These are phyloP conservation scores for Sterna hirundo DNA, from an alignment of 2,113 vertebrate genomes.

Conservation along the genomic window DNA sequence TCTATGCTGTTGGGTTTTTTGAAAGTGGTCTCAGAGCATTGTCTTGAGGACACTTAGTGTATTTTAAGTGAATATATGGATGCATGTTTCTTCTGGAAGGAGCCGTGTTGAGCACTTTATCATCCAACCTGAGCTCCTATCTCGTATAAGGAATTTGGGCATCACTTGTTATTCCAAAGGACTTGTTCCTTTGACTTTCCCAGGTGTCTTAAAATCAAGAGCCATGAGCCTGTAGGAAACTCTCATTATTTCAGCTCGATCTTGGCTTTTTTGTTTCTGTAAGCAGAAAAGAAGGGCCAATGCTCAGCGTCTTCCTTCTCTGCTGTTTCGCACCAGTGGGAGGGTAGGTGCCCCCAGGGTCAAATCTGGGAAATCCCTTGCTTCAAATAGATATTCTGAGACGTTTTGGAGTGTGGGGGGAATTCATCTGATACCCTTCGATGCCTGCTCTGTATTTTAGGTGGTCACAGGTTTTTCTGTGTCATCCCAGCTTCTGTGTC, in stretches of 20 bases:
- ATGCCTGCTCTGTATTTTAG: background rate
- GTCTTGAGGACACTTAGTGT: background rate
- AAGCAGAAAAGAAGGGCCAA: background rate
- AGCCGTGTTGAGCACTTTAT: background rate
- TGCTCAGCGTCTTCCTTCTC: background rate
- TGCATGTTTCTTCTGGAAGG: background rate
- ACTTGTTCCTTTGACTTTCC: background rate
- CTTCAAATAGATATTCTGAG: background rate
- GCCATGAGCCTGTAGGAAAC: background rate
- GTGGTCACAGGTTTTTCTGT: background rate
- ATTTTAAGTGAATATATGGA: background rate
- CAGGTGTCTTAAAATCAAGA: background rate
- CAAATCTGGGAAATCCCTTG: background rate
- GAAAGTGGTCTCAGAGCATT: background rate
- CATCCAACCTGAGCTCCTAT: background rate
- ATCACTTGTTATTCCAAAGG: background rate
- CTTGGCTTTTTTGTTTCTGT: background rate
- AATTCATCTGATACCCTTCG: background rate
- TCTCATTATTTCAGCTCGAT: background rate
- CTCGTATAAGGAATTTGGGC: background rate
- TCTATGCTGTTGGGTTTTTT: background rate
- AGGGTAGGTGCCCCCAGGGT: background rate
- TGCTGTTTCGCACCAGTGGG: background rate
- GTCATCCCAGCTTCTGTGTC: background rate
- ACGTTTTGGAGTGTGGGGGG: fast-evolving